phyloP scores from a whole-genome alignment of 2,888 invertebrate genomes.

The Spisula solida region DNA sequence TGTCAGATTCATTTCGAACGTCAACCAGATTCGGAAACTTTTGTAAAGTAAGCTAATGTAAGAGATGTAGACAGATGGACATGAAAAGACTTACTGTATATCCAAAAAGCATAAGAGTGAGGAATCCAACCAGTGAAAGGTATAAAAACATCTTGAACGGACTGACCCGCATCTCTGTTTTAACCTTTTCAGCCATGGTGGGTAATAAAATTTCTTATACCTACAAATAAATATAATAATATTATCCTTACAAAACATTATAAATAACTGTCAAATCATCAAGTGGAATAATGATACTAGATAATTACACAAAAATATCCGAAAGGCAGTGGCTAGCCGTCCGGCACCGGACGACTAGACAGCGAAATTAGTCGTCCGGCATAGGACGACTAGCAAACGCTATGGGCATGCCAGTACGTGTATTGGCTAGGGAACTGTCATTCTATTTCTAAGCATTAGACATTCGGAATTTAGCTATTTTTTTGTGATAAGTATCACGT shows the following conservation, averaged over 20 bases:
- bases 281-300: too few species aligned
- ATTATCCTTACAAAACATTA: not conserved
- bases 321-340: too few species aligned
- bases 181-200: conserved; percentile 14
- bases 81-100: conserved; percentile 59
- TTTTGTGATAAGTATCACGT: too few species aligned
- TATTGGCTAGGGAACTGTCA: too few species aligned
- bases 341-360: too few species aligned
- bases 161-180: conserved; percentile 30
- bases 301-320: too few species aligned
- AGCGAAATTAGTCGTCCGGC: too few species aligned
- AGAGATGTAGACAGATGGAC: not conserved
- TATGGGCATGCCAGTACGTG: too few species aligned
- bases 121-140: conserved; percentile 58
- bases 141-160: conserved; percentile 65
- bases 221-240: not conserved
- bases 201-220: not conserved
- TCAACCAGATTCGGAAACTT: not conserved
- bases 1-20: not conserved
- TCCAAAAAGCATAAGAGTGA: conserved; percentile 62
- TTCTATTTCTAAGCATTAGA: too few species aligned
- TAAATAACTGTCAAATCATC: too few species aligned
- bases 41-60: not conserved
- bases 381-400: too few species aligned
- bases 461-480: too few species aligned